Percentiles rank a stretch among this genome's conserved stretches.
Conservation (phyloP, 2,113 vertebrate genomes). For the Thomomys bottae region DNA sequence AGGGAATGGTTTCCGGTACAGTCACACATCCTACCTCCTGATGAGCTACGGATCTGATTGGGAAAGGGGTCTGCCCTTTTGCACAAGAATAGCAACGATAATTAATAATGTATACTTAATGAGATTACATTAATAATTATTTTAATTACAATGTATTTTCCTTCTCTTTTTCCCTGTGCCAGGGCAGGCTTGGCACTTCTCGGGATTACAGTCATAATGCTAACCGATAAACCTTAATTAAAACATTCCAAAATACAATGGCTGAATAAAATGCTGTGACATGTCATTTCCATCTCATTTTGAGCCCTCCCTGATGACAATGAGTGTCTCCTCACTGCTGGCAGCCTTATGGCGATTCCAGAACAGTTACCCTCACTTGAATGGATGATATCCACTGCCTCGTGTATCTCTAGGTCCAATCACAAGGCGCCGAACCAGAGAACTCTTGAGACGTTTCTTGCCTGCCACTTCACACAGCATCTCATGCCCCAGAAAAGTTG, state of each 20-base stretch:
- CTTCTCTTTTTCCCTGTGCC: constrained; percentile 42
- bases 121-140: constrained; percentile 73
- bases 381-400: fast-evolving
- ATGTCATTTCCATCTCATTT: constrained; percentile 35
- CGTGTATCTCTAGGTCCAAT: background rate
- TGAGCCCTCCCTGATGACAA: background rate
- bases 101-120: constrained; percentile 68
- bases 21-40: background rate
- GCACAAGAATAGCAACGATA: constrained; percentile 32
- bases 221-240: constrained; percentile 79
- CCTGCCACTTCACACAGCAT: background rate
- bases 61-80: background rate
- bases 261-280: constrained; percentile 71
- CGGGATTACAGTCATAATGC: constrained; percentile 65
- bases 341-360: background rate
- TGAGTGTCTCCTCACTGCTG: background rate
- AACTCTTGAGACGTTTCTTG: fast-evolving
- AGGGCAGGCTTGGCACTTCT: constrained; percentile 54
- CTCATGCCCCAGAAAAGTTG: fast-evolving
- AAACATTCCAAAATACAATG: constrained; percentile 68
- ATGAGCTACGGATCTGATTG: background rate
- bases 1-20: too few relatives aligned
- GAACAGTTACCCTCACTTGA: background rate
- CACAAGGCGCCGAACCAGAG: background rate
- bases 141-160: constrained; percentile 66